Percentiles rank a stretch among this genome's conserved stretches.
These are phyloP conservation scores for Campopleginae sp. DNA, from an alignment of 2,888 invertebrate species.

Conservation along the genomic window DNA sequence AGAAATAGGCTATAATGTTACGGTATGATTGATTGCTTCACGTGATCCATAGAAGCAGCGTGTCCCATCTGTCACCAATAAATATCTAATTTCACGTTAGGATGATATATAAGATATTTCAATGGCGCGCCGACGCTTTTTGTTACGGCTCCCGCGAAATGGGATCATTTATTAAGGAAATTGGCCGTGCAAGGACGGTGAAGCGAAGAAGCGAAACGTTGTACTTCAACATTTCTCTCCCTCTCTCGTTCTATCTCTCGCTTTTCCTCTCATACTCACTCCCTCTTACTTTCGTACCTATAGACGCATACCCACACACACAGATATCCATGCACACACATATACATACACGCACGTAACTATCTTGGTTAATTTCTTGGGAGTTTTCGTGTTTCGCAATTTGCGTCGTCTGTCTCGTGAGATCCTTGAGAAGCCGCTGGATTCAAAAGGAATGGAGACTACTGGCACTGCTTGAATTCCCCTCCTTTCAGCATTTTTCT, in stretches of 20 bases:
- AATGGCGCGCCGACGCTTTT: conserved; percentile 76
- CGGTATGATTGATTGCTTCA: conserved; percentile 82
- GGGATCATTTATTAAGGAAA: conserved; percentile 83
- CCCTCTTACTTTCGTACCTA: conserved; percentile 6
- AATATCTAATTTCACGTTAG: conserved; percentile 84
- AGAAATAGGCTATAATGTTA: conserved; percentile 73
- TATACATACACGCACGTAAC: background rate
- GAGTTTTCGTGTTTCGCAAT: conserved; percentile 46
- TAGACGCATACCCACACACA: background rate
- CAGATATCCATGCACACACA: background rate
- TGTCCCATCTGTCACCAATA: conserved; percentile 84
- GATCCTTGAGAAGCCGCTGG: conserved; percentile 45
- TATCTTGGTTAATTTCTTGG: conserved; percentile 15
- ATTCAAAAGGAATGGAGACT: conserved; percentile 38
- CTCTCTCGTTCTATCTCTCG: conserved; percentile 42
- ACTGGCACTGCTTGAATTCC: conserved; percentile 54
- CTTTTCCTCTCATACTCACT: conserved; percentile 16
- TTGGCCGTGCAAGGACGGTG: conserved; percentile 77
- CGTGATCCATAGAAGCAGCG: conserved; percentile 81
- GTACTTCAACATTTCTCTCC: conserved; percentile 39
- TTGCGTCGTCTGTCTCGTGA: conserved; percentile 56
- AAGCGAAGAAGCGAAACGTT: conserved; percentile 66
- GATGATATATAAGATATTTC: conserved; percentile 83
- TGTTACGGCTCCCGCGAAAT: conserved; percentile 77
- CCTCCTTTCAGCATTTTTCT: conserved; percentile 55